Evolutionary conservation across 2,888 invertebrate genomes (phyloP).

Genomic region (Poecilobothrus nobilitatus): DNA sequence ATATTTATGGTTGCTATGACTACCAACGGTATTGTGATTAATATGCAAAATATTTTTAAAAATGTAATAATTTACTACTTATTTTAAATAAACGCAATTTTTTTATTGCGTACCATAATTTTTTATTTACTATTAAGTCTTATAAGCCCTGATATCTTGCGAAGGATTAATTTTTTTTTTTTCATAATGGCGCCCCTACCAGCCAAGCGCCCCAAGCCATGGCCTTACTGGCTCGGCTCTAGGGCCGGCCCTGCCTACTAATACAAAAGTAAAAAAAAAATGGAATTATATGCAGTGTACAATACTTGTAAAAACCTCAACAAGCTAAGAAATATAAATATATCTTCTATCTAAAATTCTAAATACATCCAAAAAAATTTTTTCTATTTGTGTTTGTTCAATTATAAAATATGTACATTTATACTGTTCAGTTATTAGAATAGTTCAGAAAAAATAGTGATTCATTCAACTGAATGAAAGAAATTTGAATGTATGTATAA

Average conservation of each 20-base stretch:
- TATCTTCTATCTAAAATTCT: no score
- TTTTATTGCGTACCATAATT: neutral
- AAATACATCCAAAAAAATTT: no score
- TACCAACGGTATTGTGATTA: neutral
- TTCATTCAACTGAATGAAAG: no score
- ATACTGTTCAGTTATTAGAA: no score
- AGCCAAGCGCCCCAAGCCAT: slow-evolving; percentile 8
- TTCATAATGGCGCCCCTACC: slow-evolving; percentile 5
- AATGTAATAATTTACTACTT: neutral
- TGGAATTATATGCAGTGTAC: no score
- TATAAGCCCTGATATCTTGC: slow-evolving; percentile 2
- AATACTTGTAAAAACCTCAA: no score
- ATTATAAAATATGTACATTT: no score
- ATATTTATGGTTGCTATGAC: neutral
- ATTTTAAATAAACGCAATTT: neutral
- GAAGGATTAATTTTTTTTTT: slow-evolving; percentile 5
- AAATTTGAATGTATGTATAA: no score
- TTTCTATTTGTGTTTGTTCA: no score
- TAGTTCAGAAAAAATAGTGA: no score
- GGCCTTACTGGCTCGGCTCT: slow-evolving; percentile 10
- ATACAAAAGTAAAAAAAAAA: no score
- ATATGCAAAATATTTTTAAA: neutral
- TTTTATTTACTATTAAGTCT: neutral
- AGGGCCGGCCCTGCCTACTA: neutral
- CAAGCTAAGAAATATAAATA: no score